These are phyloP conservation scores for Camptogramma bilineatum DNA, from an alignment of 2,888 invertebrate genomes.

Conservation along the genomic window DNA sequence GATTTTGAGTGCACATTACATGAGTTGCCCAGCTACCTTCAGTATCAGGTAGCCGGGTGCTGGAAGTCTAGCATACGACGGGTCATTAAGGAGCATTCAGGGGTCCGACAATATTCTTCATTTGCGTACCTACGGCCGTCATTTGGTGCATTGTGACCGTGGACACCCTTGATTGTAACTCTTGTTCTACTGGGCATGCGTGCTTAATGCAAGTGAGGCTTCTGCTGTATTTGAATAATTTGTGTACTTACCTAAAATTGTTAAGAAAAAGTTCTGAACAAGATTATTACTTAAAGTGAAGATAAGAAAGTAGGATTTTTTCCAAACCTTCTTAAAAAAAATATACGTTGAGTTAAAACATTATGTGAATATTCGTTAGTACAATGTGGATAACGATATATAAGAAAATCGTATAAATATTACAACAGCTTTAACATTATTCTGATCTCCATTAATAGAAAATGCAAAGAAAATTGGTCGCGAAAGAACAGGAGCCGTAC, in stretches of 20 bases:
- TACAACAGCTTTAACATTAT: no score
- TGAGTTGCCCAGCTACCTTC: slow-evolving; percentile 13
- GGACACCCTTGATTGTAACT: slow-evolving; percentile 77
- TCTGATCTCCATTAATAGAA: no score
- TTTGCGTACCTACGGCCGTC: slow-evolving; percentile 81
- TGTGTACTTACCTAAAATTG: not conserved
- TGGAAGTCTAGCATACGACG: slow-evolving; percentile 62
- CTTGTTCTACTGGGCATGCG: slow-evolving; percentile 65
- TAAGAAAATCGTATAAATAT: no score
- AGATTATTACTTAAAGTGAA: no score
- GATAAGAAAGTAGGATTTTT: no score
- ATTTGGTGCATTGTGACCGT: slow-evolving; percentile 81
- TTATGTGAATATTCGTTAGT: no score
- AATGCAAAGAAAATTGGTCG: no score
- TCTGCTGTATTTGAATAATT: not conserved
- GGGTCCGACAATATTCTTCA: slow-evolving; percentile 85
- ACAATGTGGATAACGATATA: no score
- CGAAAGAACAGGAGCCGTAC: no score
- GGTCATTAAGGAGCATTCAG: slow-evolving; percentile 83
- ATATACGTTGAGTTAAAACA: no score
- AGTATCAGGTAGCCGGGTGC: slow-evolving; percentile 14
- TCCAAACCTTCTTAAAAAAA: no score
- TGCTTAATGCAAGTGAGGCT: slow-evolving; percentile 31
- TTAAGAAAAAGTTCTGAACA: not conserved
- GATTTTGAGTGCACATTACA: not conserved